Base-by-base conservation (phyloP, 2,113 vertebrate species). In the Rousettus leschenaultii region DNA sequence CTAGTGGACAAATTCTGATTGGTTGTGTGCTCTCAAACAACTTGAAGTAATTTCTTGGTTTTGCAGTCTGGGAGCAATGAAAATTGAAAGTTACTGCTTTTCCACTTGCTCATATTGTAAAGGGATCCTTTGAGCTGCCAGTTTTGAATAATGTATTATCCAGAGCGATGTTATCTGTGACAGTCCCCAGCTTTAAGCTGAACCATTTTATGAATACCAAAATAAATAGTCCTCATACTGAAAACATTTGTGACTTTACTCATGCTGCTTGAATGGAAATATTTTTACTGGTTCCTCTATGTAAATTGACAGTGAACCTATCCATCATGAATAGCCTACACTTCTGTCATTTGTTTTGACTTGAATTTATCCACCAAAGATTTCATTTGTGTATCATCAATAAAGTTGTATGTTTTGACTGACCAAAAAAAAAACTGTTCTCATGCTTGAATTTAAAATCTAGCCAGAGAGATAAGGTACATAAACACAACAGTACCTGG, bases 351-450 rank as follows among this genome's bases (percentile, higher is more conserved):
- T 93, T 97, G 92, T 96, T 96, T 96, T 96, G 40, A 97, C 92
- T 97, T 98, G 90, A 97, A 97, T 96, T 95, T 97, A 96, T 89
- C 89, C 97, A 96, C 97, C 97, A 98, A 96, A 98, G 96, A 97
- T 61, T 92, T 96, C 80, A 94, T 95, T 89, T 93, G 91, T 97
- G 61, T 97, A 89, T 96, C 71, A 96, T 95, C 88, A 98, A 98
- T 97, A 98, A 97, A 98, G 61, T 92, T 89, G 70, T 97, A 66
- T 95, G 87, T 97, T 97, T 96, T 51, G 84, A 68, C 35, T 82
- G 16, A 63, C 38, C 1, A 84, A 93, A 57, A 84, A 93, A 94
- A 93, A 93, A 84, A 55, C 35, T 35, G 59, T 80, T 94, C 48
- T 92, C 7, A 10, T 96, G 71, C 65, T 92, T 96, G 33, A 89